phyloP scores from a whole-genome alignment of 2,888 invertebrate genomes.

The Ormyrus labotus region DNA sequence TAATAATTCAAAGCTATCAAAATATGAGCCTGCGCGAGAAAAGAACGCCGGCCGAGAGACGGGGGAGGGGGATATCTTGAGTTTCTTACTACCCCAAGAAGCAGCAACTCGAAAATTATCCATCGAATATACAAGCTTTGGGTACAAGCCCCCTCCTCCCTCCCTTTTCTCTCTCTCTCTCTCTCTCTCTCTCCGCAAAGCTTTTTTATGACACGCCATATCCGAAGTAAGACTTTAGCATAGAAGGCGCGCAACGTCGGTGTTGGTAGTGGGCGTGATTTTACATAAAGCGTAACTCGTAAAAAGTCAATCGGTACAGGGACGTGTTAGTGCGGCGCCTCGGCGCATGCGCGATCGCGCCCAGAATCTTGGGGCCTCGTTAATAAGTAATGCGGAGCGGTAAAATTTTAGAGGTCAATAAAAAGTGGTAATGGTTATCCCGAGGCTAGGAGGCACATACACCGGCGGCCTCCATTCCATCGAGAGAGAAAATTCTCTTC shows the following conservation, averaged over 20 bases:
- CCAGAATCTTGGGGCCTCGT: conserved; percentile 34
- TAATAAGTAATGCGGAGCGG: conserved; percentile 55
- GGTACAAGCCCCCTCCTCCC: neutral
- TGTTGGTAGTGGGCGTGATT: conserved; percentile 36
- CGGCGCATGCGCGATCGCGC: neutral
- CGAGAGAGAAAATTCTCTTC: conserved; percentile 15
- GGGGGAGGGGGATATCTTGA: neutral
- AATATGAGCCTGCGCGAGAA: neutral
- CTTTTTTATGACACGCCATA: conserved; percentile 32
- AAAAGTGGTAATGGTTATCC: conserved; percentile 56
- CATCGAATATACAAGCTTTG: conserved; percentile 1
- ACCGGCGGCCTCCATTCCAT: conserved; percentile 40
- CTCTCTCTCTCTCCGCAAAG: neutral
- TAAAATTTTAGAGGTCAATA: conserved; percentile 57
- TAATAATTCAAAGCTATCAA: conserved; percentile 32
- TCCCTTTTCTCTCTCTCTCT: neutral
- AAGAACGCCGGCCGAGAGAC: neutral
- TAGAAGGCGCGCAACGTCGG: neutral
- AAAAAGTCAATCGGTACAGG: conserved; percentile 54
- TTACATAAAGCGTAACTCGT: conserved; percentile 51
- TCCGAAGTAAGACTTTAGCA: conserved; percentile 36
- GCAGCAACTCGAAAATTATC: conserved; percentile 30
- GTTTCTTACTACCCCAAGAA: neutral
- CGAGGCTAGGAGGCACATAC: conserved; percentile 17
- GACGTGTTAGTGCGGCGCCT: conserved; percentile 12